Evolutionary conservation across 35 echinoderm and acorn worm species (phyloP).

Genomic region (Ophioderma brevispina): DNA sequence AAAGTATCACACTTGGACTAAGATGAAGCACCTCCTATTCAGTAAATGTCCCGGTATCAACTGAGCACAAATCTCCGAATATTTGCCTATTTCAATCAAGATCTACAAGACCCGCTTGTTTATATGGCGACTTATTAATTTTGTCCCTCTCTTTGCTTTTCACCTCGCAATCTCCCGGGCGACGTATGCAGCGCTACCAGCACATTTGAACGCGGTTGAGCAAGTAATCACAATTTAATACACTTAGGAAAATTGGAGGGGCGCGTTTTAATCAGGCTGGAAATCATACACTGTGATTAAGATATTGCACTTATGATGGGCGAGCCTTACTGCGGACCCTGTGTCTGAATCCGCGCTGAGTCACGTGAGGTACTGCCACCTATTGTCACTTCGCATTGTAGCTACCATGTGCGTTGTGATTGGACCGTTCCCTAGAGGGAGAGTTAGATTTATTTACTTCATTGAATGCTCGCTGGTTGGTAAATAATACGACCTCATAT

Average conservation of each 20-base stretch:
- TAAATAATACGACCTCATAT: conserved; percentile 11
- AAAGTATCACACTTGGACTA: not conserved
- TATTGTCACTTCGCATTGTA: not conserved
- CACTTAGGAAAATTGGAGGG: conserved; percentile 72
- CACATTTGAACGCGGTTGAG: conserved; percentile 56
- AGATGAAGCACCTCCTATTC: not conserved
- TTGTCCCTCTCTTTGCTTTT: not conserved
- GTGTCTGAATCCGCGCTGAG: not conserved
- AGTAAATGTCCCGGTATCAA: not conserved
- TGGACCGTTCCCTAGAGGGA: not conserved
- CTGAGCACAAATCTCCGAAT: not conserved
- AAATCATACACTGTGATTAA: conserved; percentile 52
- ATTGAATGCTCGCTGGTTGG: not conserved
- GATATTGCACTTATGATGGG: conserved; percentile 44
- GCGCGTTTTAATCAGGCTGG: conserved; percentile 54
- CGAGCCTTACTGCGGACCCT: not conserved
- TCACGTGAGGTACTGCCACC: conserved; percentile 1
- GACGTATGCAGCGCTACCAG: conserved; percentile 22
- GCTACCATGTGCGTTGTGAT: not conserved
- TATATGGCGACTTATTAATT: conserved; percentile 7
- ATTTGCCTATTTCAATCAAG: not conserved
- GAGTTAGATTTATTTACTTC: conserved; percentile 20
- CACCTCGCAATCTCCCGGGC: not conserved
- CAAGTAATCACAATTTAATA: conserved; percentile 84
- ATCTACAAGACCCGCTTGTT: not conserved